These are phyloP conservation scores for Illadopsis cleaveri DNA, from an alignment of 2,113 vertebrate species.

Conservation along the genomic window DNA sequence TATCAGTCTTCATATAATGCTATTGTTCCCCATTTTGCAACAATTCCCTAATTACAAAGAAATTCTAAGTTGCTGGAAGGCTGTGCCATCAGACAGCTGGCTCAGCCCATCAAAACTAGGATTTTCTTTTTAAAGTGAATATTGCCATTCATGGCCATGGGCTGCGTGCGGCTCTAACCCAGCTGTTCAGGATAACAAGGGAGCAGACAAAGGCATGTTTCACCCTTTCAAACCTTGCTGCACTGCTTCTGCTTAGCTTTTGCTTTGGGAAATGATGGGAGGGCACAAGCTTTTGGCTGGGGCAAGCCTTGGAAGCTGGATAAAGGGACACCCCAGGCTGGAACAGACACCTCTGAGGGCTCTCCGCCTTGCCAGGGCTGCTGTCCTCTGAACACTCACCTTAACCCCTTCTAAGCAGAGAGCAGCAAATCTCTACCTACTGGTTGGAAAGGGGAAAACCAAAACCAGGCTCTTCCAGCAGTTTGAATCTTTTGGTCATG, in stretches of 20 bases:
- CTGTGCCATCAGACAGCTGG: constrained; percentile 5
- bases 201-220: neutral
- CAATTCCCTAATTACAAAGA: neutral
- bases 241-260: neutral
- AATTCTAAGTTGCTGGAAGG: neutral
- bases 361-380: neutral
- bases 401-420: neutral
- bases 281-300: rapidly evolving
- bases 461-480: neutral
- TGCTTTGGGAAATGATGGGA: neutral
- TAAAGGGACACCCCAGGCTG: neutral
- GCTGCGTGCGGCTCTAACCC: neutral
- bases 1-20: neutral
- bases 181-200: constrained; percentile 21
- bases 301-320: neutral
- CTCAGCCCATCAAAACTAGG: neutral
- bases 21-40: neutral
- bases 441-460: neutral
- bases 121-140: constrained; percentile 37
- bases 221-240: neutral
- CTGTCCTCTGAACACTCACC: neutral
- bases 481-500: neutral
- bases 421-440: neutral
- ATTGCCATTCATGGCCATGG: neutral
- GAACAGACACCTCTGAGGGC: neutral